A percentile compares a stretch with the other conserved stretches of the same genome.
Conservation (phyloP, 2,113 vertebrate species). For the Ochotona curzoniae region DNA sequence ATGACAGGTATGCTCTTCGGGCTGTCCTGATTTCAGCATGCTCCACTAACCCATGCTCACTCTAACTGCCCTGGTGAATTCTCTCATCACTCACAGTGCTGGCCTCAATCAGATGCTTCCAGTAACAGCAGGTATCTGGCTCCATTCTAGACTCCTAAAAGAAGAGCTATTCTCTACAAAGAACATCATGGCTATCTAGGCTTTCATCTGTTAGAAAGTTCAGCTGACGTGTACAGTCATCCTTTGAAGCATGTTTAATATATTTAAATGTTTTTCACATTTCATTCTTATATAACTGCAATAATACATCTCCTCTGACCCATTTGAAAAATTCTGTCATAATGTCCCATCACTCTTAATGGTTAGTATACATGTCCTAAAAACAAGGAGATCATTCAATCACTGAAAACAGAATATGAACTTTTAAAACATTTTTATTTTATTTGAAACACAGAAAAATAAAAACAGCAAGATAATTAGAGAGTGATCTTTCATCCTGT, state of each 20-base stretch:
- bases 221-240: not conserved
- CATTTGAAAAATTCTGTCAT: not conserved
- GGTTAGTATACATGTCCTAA: not conserved
- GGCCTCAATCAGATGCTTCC: too few species aligned
- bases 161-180: not conserved
- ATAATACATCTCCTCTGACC: conserved; percentile 28
- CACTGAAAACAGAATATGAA: not conserved
- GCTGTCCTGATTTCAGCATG: too few species aligned
- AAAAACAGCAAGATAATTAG: too few species aligned
- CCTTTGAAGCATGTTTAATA: not conserved
- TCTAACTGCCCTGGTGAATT: too few species aligned
- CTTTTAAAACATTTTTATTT: too few species aligned
- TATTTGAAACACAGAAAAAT: too few species aligned
- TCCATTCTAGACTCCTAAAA: not conserved
- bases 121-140: not conserved
- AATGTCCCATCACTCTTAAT: not conserved
- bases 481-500: too few species aligned
- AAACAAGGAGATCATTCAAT: not conserved
- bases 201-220: not conserved
- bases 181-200: not conserved
- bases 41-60: too few species aligned
- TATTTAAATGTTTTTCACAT: not conserved
- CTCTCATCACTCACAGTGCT: too few species aligned
- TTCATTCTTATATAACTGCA: conserved; percentile 12
- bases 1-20: too few species aligned